Evolutionary conservation across 2,888 invertebrate genomes (phyloP), one percentile per base, ranked within the genome.

Genomic region (Pristionchus arcanus): DNA sequence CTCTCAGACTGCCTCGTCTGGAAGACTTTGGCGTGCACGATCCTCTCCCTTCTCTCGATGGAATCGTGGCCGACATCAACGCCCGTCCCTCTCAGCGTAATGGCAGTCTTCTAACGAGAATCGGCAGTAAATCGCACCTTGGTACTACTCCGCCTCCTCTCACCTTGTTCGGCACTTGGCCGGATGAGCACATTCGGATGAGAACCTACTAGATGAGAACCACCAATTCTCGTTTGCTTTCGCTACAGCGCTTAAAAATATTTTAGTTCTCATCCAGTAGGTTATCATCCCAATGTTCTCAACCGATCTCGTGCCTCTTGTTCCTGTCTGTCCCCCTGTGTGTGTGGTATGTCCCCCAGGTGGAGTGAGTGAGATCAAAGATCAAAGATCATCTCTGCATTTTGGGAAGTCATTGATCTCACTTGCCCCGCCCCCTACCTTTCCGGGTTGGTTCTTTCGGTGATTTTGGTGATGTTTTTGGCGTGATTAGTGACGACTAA

Each of bases 1-100:
- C n/a, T 31, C 34, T 21, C 89, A 89, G 89, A 89, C 83, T 89
- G 42, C 83, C 89, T 28, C 89, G 89, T 63, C 89, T 89, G n/a
- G 89, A 77, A 66, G 89, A 89, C 66, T 89, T 89, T 34, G 89
- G 89, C 34, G 85, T 89, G 89, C 85, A 83, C 63, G 89, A 89
- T 25, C 81, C 84, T 4, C 89, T 59, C 4, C 85, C 89, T 5
- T 53, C 89, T 13, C 85, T 83, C 68, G 89, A 89, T n/a, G 71
- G 63, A 4, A 83, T 89, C 49, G 31, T 89, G 53, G 34, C 84
- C 68, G 89, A 89, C 68, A 63, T 89, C 81, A 84, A 83, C 55
- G 15, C 84, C 16, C 89, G 89, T 49, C 89, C 89, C 31, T 89
- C 89, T 28, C 89, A 84, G 84, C 89, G 89, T 71, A 89, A 83